A percentile compares a stretch with the other conserved stretches of the same genome.
These are phyloP conservation scores for Saccostrea glomerata DNA, from an alignment of 1,140 invertebrate genomes.

Conservation along the genomic window DNA sequence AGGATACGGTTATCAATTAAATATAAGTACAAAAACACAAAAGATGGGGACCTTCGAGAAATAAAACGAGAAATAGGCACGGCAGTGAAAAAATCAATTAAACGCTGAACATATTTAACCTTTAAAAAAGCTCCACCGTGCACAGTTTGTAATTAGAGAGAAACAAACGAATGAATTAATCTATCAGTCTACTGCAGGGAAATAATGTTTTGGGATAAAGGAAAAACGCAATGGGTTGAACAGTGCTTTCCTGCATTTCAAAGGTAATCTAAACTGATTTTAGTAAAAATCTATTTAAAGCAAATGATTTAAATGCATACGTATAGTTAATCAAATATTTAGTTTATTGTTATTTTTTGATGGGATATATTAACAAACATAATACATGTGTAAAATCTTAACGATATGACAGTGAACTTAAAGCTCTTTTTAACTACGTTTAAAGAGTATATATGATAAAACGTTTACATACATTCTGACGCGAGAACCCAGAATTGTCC, in stretches of 20 bases:
- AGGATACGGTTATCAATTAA: not conserved
- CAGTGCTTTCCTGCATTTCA: not conserved
- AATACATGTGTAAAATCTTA: no score
- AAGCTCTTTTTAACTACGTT: no score
- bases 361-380: no score
- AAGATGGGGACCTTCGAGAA: not conserved
- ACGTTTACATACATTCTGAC: no score
- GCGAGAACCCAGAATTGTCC: no score
- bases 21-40: slow-evolving; percentile 5
- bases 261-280: not conserved
- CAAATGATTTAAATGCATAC: no score
- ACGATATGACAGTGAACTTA: no score
- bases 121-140: not conserved
- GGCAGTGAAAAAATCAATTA: not conserved
- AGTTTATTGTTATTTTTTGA: no score
- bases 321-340: no score
- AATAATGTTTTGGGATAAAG: not conserved
- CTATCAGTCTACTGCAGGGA: not conserved
- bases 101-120: slow-evolving; percentile 23
- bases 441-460: no score
- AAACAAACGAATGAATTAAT: not conserved
- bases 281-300: no score
- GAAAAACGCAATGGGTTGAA: not conserved
- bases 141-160: not conserved
- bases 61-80: slow-evolving; percentile 8